Percentiles rank a stretch among this genome's conserved stretches.
phyloP scores from a whole-genome alignment of 2,113 vertebrate genomes.

The Rhineura floridana region DNA sequence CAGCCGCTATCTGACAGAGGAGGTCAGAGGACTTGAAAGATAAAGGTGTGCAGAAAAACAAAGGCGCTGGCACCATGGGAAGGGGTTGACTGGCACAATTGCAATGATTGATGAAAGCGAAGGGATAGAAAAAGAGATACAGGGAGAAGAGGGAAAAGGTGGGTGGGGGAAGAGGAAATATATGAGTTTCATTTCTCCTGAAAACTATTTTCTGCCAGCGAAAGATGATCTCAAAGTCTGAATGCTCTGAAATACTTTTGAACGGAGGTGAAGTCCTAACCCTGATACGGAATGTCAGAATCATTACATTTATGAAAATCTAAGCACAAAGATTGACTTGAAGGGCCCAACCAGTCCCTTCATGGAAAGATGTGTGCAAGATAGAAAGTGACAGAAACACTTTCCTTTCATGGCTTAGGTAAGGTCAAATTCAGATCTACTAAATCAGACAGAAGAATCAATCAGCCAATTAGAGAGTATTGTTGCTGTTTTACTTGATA shows the following conservation, averaged over 20 bases:
- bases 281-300: background rate
- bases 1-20: constrained; percentile 22
- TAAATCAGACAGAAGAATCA: background rate
- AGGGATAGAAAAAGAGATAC: background rate
- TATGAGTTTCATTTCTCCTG: background rate
- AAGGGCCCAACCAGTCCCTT: constrained; percentile 11
- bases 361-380: background rate
- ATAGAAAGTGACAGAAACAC: background rate
- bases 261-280: constrained; percentile 45
- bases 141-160: background rate
- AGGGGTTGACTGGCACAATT: constrained; percentile 17
- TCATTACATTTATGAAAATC: constrained; percentile 18
- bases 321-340: background rate
- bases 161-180: background rate
- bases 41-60: background rate
- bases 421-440: background rate
- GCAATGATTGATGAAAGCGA: constrained; percentile 30
- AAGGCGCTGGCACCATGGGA: constrained; percentile 17
- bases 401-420: background rate
- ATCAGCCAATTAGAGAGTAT: background rate
- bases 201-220: constrained; percentile 31
- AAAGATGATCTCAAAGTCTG: constrained; percentile 39
- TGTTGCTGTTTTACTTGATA: background rate
- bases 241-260: constrained; percentile 51
- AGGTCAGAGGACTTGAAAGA: constrained; percentile 50